phyloP scores from a whole-genome alignment of 2,888 invertebrate species.

The Asteroscopus sphinx region DNA sequence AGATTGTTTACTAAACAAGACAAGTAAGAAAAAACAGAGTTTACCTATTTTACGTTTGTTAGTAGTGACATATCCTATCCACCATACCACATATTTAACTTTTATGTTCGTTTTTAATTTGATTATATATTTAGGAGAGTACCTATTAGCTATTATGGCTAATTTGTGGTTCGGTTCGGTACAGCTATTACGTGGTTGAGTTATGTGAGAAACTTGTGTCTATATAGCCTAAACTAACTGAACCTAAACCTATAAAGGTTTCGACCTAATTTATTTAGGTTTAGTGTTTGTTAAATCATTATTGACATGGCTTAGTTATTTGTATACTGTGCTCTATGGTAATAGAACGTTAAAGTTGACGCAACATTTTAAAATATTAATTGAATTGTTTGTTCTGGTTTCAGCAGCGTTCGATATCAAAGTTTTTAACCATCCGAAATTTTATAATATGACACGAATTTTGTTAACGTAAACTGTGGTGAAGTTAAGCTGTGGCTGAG shows the following conservation, averaged over 20 bases:
- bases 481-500: slow-evolving; percentile 53
- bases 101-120: neutral
- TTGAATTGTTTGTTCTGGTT: slow-evolving; percentile 36
- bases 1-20: too few relatives aligned
- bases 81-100: too few relatives aligned
- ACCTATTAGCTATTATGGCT: slow-evolving; percentile 1
- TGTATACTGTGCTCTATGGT: slow-evolving; percentile 1
- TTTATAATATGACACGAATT: slow-evolving; percentile 60
- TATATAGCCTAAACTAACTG: slow-evolving; percentile 40
- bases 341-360: neutral
- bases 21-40: too few relatives aligned
- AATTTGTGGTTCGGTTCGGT: slow-evolving; percentile 25
- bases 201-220: slow-evolving; percentile 35
- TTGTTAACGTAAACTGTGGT: slow-evolving; percentile 58
- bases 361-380: slow-evolving; percentile 43
- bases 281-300: slow-evolving; percentile 33
- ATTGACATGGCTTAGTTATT: slow-evolving; percentile 25
- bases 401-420: slow-evolving; percentile 55
- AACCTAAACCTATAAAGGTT: slow-evolving; percentile 41
- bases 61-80: too few relatives aligned
- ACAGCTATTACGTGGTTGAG: slow-evolving; percentile 23
- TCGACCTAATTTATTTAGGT: slow-evolving; percentile 46
- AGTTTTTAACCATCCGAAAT: slow-evolving; percentile 57
- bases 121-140: neutral
- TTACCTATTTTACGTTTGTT: too few relatives aligned